These are phyloP conservation scores for Phalacrocorax brasilianus DNA, from an alignment of 2,113 vertebrate species.

Conservation along the genomic window DNA sequence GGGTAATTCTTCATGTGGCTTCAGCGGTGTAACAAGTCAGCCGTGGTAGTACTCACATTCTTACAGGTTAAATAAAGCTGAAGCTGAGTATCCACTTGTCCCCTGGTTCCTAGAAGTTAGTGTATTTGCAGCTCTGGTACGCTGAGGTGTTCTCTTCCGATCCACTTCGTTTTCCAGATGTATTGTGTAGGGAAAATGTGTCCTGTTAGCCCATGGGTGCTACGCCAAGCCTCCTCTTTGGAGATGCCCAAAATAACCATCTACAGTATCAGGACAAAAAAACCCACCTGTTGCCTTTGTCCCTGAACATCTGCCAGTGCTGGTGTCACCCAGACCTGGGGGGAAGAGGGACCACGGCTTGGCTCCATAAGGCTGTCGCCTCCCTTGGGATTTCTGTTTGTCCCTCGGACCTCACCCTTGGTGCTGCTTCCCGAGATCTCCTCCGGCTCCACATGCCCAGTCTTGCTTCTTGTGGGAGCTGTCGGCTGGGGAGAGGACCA, in stretches of 20 bases:
- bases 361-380: rapidly evolving
- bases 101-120: not conserved
- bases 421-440: not conserved
- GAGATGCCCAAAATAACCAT: not conserved
- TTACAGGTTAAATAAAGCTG: not conserved
- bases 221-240: not conserved
- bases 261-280: not conserved
- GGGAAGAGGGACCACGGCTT: not conserved
- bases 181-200: not conserved
- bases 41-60: not conserved
- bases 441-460: rapidly evolving
- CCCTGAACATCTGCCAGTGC: not conserved
- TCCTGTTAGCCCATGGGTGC: not conserved
- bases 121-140: not conserved
- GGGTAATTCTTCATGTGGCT: not conserved
- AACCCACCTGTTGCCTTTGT: not conserved
- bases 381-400: not conserved
- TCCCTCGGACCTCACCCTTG: not conserved
- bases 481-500: not conserved
- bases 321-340: not conserved
- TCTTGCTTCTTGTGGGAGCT: not conserved
- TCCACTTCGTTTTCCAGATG: not conserved
- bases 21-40: not conserved
- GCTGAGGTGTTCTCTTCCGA: not conserved
- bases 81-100: not conserved